A percentile compares a stretch with the other conserved stretches of the same genome.
Conservation (phyloP, 2,888 invertebrate species). For the Antheraea yamamai region DNA sequence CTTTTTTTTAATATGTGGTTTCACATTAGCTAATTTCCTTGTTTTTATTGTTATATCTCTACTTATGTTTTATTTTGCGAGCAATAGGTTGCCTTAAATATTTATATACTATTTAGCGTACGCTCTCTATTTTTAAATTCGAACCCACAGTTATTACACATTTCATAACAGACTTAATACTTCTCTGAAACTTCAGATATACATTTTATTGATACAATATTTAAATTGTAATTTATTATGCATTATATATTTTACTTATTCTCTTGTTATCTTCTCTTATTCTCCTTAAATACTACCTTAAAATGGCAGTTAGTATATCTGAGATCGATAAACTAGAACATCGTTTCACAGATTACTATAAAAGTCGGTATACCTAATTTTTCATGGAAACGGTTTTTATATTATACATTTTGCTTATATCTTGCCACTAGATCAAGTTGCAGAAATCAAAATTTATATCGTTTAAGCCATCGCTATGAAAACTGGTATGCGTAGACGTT, state of each 20-base stretch:
- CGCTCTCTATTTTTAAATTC: not conserved
- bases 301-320: too few species aligned
- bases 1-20: constrained; percentile 50
- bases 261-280: not conserved
- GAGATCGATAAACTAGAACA: too few species aligned
- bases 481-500: too few species aligned
- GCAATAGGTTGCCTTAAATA: not conserved
- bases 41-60: constrained; percentile 31
- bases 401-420: too few species aligned
- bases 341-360: too few species aligned
- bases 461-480: too few species aligned
- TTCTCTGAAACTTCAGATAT: not conserved
- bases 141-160: not conserved
- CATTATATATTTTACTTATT: not conserved
- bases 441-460: too few species aligned
- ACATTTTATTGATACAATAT: not conserved
- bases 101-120: not conserved
- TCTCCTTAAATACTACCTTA: too few species aligned
- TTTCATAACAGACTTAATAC: not conserved
- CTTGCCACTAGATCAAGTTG: too few species aligned
- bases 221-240: not conserved
- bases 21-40: constrained; percentile 45
- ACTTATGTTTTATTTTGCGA: not conserved
- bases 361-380: too few species aligned
- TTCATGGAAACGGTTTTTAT: too few species aligned